Evolutionary conservation across 2,797 vertebrate genomes (phyloP).

Genomic region (Sylvia borin): DNA sequence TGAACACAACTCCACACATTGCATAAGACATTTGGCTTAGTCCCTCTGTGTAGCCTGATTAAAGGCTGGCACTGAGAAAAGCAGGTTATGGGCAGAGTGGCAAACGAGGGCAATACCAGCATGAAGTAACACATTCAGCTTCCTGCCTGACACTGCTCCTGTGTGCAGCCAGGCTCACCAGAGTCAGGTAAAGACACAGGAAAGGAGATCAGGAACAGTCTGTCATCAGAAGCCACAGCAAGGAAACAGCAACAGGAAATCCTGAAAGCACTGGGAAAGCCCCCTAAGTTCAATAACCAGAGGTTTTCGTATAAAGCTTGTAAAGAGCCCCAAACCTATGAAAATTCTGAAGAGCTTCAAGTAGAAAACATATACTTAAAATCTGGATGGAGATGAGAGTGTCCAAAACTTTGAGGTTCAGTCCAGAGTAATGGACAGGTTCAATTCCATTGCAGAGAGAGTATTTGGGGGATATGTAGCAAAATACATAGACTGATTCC

Average conservation of each 20-base stretch:
- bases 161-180: background rate
- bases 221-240: fast-evolving
- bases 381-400: background rate
- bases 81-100: background rate
- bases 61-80: background rate
- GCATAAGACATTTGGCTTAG: background rate
- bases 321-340: background rate
- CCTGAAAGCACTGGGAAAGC: background rate
- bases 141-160: background rate
- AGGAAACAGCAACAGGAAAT: background rate
- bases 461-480: background rate
- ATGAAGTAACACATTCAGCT: fast-evolving
- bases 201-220: background rate
- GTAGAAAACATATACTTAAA: background rate
- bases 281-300: background rate
- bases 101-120: background rate
- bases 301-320: background rate
- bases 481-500: background rate
- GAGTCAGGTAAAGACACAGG: background rate
- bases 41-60: background rate
- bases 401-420: background rate
- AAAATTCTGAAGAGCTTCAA: background rate
- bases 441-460: background rate
- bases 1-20: background rate
- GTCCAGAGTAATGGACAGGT: background rate